Conservation (phyloP, 2,797 vertebrate genomes). For the Oophaga sylvatica region DNA sequence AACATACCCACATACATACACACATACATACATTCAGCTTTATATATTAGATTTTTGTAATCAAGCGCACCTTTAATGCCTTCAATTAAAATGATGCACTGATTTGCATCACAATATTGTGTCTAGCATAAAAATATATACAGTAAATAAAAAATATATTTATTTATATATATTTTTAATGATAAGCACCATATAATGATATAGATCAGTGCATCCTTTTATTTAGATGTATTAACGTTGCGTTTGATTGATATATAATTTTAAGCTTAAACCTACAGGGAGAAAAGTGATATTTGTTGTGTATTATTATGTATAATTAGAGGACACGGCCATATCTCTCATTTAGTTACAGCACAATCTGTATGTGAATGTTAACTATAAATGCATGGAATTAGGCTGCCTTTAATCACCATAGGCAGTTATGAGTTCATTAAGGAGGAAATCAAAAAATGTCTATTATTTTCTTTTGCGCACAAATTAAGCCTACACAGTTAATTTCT, state of each 20-base stretch:
- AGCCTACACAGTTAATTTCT: conserved; percentile 29
- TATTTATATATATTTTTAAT: background rate
- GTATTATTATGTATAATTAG: conserved; percentile 14
- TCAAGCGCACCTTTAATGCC: no score
- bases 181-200: background rate
- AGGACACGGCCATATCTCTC: background rate
- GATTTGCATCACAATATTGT: no score
- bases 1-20: no score
- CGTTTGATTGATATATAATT: background rate
- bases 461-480: conserved; percentile 27
- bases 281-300: background rate
- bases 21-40: no score
- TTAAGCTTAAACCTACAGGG: background rate
- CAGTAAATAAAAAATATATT: no score
- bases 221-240: background rate
- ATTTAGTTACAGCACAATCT: conserved; percentile 1
- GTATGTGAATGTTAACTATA: conserved; percentile 14
- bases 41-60: no score
- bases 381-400: background rate
- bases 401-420: conserved; percentile 27
- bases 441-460: conserved; percentile 32
- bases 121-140: no score
- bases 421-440: conserved; percentile 40
- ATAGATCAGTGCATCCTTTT: background rate
- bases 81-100: no score